phyloP scores from a whole-genome alignment of 2,888 invertebrate species.

The Leptopilina myrica region DNA sequence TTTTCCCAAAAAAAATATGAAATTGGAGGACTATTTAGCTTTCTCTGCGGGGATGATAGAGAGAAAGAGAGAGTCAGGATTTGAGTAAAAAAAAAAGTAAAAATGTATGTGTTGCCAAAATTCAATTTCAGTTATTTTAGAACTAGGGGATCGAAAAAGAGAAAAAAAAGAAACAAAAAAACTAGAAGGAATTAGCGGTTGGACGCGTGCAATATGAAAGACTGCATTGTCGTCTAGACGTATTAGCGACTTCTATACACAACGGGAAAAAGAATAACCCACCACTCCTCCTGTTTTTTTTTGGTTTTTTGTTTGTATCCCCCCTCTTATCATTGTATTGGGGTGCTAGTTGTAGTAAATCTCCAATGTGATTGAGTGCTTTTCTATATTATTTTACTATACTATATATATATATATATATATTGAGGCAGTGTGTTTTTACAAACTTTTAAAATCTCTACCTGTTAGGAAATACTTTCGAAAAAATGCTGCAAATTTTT shows the following conservation, averaged over 20 bases:
- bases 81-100: conserved; percentile 56
- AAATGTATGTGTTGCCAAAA: conserved; percentile 61
- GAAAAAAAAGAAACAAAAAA: conserved; percentile 17
- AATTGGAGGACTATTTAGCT: not conserved
- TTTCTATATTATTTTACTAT: not conserved
- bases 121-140: conserved; percentile 64
- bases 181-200: conserved; percentile 72
- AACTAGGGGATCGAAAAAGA: conserved; percentile 45
- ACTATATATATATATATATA: too few species aligned
- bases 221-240: conserved; percentile 72
- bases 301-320: conserved; percentile 50
- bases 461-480: too few species aligned
- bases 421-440: too few species aligned
- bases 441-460: too few species aligned
- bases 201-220: conserved; percentile 72
- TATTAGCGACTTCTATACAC: conserved; percentile 68
- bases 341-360: not conserved
- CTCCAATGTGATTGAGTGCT: conserved; percentile 8
- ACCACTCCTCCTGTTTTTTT: conserved; percentile 50
- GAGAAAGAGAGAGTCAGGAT: conserved; percentile 48
- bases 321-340: not conserved
- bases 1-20: not conserved
- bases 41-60: conserved; percentile 38
- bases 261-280: conserved; percentile 53
- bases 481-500: too few species aligned